Conservation (phyloP, 1,140 invertebrate species). For the Maconellicoccus hirsutus region DNA sequence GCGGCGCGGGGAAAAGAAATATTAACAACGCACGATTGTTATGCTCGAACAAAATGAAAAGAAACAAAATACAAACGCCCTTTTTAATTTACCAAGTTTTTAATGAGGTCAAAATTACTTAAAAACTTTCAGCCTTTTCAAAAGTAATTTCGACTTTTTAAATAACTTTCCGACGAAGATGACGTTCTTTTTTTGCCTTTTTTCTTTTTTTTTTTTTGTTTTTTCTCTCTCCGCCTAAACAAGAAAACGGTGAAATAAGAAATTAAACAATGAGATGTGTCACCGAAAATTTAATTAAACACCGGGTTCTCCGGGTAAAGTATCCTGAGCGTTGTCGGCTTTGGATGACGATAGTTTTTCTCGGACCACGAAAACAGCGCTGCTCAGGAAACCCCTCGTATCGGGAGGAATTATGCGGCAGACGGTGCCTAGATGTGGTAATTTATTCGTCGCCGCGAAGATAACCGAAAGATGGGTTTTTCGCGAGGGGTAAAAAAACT, state of each 20-base stretch:
- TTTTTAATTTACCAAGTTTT: slow-evolving; percentile 10
- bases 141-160: slow-evolving; percentile 9
- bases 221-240: too few species aligned
- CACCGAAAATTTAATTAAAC: slow-evolving; percentile 5
- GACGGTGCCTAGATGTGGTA: too few species aligned
- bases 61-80: slow-evolving; percentile 7
- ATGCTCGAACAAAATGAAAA: background rate
- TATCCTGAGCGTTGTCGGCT: background rate
- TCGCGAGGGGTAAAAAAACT: too few species aligned
- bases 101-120: slow-evolving; percentile 4
- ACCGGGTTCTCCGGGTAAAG: background rate
- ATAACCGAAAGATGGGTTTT: too few species aligned
- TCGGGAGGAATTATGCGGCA: too few species aligned
- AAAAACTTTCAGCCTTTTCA: background rate
- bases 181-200: slow-evolving; percentile 6
- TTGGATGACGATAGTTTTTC: background rate
- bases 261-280: slow-evolving; percentile 9
- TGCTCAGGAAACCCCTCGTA: too few species aligned
- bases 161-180: background rate
- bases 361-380: background rate
- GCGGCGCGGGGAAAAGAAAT: too few species aligned
- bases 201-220: too few species aligned
- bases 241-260: background rate
- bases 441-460: too few species aligned
- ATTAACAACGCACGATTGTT: background rate